Evolutionary conservation across 2,797 vertebrate species (phyloP).

Genomic region (Anas georgica): DNA sequence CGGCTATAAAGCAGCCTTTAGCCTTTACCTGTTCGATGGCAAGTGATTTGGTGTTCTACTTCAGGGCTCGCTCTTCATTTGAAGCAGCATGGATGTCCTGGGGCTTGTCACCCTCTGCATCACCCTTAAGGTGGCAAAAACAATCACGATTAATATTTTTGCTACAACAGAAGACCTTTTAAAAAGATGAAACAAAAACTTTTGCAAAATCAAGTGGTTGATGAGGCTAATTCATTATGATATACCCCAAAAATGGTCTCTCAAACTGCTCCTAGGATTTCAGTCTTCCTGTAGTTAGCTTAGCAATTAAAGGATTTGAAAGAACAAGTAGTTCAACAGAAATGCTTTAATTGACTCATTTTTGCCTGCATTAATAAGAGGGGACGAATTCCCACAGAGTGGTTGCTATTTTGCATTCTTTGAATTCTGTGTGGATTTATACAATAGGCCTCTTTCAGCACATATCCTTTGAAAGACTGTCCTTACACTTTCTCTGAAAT

Average conservation of each 20-base stretch:
- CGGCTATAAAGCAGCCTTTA: background rate
- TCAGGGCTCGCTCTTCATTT: constrained; percentile 67
- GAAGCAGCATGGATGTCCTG: constrained; percentile 34
- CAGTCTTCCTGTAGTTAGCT: background rate
- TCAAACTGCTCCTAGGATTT: background rate
- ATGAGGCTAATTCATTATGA: background rate
- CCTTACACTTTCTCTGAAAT: constrained; percentile 31
- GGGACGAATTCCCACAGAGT: constrained; percentile 30
- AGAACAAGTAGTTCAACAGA: constrained; percentile 38
- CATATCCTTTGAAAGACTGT: background rate
- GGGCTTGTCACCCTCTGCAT: constrained; percentile 48
- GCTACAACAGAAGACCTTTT: constrained; percentile 16
- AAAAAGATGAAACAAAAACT: constrained; percentile 13
- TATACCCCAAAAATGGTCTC: background rate
- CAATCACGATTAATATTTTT: background rate
- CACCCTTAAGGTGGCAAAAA: constrained; percentile 41
- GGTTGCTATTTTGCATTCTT: constrained; percentile 34
- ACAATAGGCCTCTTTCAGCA: constrained; percentile 55
- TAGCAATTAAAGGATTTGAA: constrained; percentile 35
- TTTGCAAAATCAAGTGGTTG: constrained; percentile 15
- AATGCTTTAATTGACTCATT: constrained; percentile 50
- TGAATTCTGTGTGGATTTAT: constrained; percentile 39
- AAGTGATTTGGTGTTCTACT: constrained; percentile 57
- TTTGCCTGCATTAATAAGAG: constrained; percentile 36
- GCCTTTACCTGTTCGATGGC: constrained; percentile 73